Percentiles rank a stretch among this genome's conserved stretches.
Conservation (phyloP, 2,797 vertebrate species). For the Danio jaintianensis region DNA sequence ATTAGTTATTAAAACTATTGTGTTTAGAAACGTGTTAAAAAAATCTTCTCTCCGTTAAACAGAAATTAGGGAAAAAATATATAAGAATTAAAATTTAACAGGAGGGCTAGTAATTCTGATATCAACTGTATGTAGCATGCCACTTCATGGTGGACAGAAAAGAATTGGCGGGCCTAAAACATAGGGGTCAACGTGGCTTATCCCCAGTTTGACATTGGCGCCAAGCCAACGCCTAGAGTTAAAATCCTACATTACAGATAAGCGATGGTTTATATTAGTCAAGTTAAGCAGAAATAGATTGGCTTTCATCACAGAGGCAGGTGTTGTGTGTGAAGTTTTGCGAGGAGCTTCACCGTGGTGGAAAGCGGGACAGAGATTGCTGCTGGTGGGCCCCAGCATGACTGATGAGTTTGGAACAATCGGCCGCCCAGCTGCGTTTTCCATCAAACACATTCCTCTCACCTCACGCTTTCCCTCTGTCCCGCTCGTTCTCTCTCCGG, state of each 20-base stretch:
- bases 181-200: slow-evolving; percentile 1
- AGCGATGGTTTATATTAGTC: slow-evolving; percentile 53
- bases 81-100: too few species aligned
- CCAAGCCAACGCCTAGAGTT: slow-evolving; percentile 31
- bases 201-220: background rate
- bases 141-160: slow-evolving; percentile 19
- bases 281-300: slow-evolving; percentile 55
- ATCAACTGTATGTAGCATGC: background rate
- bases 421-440: slow-evolving; percentile 85
- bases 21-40: too few species aligned
- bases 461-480: slow-evolving; percentile 77
- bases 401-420: slow-evolving; percentile 84
- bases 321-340: slow-evolving; percentile 56
- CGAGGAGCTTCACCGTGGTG: slow-evolving; percentile 49
- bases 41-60: too few species aligned
- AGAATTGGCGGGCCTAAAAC: slow-evolving; percentile 23
- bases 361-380: slow-evolving; percentile 54
- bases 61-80: too few species aligned
- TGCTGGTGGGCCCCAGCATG: slow-evolving; percentile 83
- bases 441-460: slow-evolving; percentile 87
- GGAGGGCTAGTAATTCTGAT: too few species aligned
- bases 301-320: slow-evolving; percentile 57
- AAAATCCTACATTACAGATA: slow-evolving; percentile 53
- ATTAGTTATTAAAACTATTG: too few species aligned
- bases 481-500: slow-evolving; percentile 70